Conservation (phyloP, 1,140 invertebrate species). For the Colletes gigas region DNA sequence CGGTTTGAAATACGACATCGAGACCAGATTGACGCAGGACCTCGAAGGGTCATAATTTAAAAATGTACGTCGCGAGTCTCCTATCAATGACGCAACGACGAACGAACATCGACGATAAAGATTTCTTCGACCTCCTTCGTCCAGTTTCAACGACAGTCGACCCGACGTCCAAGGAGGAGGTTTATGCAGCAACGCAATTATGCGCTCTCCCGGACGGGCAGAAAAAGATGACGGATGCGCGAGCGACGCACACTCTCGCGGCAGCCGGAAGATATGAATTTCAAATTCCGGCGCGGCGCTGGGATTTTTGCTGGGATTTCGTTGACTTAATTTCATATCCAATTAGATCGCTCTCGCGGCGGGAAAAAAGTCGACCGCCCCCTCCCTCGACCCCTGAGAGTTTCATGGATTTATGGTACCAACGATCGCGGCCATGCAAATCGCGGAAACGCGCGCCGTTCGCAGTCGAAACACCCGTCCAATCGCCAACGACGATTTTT, state of each 20-base stretch:
- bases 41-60: too few relatives aligned
- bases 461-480: background rate
- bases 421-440: background rate
- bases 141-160: slow-evolving; percentile 1
- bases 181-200: slow-evolving; percentile 59
- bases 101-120: background rate
- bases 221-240: slow-evolving; percentile 78
- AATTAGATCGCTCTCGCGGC: slow-evolving; percentile 74
- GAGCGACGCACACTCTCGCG: slow-evolving; percentile 50
- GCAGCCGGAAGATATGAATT: slow-evolving; percentile 78
- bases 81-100: background rate
- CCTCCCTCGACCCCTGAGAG: background rate
- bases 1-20: too few relatives aligned
- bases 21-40: too few relatives aligned
- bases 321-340: slow-evolving; percentile 80
- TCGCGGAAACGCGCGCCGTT: too few relatives aligned
- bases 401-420: background rate
- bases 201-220: slow-evolving; percentile 53
- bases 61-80: too few relatives aligned
- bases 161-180: slow-evolving; percentile 30
- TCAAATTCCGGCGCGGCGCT: slow-evolving; percentile 69
- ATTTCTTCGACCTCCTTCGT: background rate
- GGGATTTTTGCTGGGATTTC: slow-evolving; percentile 75
- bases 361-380: slow-evolving; percentile 33
- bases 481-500: slow-evolving; percentile 2